Base-by-base conservation (phyloP, 2,113 vertebrate genomes). In the Callaeas wilsoni region DNA sequence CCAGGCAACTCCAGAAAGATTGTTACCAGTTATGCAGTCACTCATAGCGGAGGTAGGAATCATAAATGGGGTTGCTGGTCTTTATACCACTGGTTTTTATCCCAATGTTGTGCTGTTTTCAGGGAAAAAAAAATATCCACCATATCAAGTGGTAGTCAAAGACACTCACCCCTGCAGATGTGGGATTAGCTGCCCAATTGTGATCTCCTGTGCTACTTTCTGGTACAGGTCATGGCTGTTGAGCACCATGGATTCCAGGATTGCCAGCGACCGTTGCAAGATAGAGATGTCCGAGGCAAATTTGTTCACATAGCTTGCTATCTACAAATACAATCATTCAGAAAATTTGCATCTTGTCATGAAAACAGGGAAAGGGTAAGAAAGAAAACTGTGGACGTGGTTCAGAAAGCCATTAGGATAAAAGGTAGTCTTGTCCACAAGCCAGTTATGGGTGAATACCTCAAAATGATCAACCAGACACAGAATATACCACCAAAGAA, bases 121-220 rank as follows among this genome's bases (percentile, higher is more conserved):
- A 0, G 4, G 2, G 1, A 5, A 6, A 1, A 17, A 17, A 18
- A 10, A 5, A 32, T 20, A 60, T 8, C 12, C 41, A 52, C 27
- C 7, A 0, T 20, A 42, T 41, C 13, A 49, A 46, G 27, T 2
- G 3, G 12, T 19, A 82, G 12, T 14, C 46, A 67, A 87, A 67
- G 49, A 30, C 46, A 87, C 98, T 98, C 95, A 99, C 99, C 99
- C 99, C 93, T 99, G 99, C 33, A 99, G 98, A 90, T 99, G 99
- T 21, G 99, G 99, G 75, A 99, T 99, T 81, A 99, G 98, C 84
- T 99, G 99, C 52, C 99, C 99, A 33, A 99, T 99, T n/a, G 99
- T 99, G 96, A 99, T 99, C 98, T 99, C 99, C 89, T 99, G 99
- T 4, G 99, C 99, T 97, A 99, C 99, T 95, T 99, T 99, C 98